Conservation (phyloP, 53 echinoderm and acorn worm species). For the Echinometra lucunter region DNA sequence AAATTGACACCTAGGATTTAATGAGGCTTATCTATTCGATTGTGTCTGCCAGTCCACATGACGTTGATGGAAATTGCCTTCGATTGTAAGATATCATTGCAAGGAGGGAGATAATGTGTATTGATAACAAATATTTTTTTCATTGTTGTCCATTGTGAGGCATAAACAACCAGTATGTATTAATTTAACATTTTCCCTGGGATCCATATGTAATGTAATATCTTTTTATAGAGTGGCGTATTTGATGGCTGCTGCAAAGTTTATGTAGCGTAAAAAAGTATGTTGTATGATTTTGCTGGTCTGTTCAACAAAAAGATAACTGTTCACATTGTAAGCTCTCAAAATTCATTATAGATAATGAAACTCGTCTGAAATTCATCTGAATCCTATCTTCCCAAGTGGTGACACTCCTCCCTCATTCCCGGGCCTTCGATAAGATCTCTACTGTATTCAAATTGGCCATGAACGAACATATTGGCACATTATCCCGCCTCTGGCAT, state of each 20-base stretch:
- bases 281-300: no score
- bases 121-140: neutral
- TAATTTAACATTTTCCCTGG: neutral
- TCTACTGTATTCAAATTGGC: neutral
- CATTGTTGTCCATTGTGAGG: neutral
- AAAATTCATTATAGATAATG: no score
- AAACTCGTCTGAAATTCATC: neutral
- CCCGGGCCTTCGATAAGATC: neutral
- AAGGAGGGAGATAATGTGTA: neutral
- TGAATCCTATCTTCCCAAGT: neutral
- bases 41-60: neutral
- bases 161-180: neutral
- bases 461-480: neutral
- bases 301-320: no score
- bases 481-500: neutral
- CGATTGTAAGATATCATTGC: neutral
- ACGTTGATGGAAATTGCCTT: slow-evolving; percentile 20
- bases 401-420: slow-evolving; percentile 16
- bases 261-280: neutral
- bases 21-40: slow-evolving; percentile 38
- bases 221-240: slow-evolving; percentile 10
- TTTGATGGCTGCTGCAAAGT: neutral
- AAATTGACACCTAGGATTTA: neutral
- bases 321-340: no score
- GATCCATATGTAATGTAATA: neutral